Evolutionary conservation across 2,797 vertebrate genomes (phyloP), one percentile per base, ranked within the genome.

Genomic region (Tragelaphus oryx): DNA sequence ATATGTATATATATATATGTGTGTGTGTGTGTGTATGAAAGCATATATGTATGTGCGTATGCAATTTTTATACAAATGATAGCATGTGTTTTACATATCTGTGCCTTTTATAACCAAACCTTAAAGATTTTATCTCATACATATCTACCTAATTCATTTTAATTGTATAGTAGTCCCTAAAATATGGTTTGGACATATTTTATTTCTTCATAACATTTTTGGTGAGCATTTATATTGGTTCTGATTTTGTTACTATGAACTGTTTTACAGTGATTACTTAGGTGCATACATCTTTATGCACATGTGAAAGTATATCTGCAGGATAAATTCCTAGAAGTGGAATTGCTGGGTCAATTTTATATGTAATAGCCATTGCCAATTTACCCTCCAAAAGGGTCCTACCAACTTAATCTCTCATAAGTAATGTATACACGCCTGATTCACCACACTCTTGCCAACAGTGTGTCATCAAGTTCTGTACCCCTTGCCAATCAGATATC

Each of bases 261-360:
- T 80, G 44, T 91, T 81, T 24, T 74, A 2, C 1, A 74, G 6
- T 89, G 24, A 86, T 87, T 92, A 79, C 57, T 92, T 79, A 76
- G 3, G 28, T 84, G 20, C 8, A 68, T 91, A 84, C 59, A 92
- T 82, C 33, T 62, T 74, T 89, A 37, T 79, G 20, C 13, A 88
- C 33, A 87, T 37, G 0, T 91, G 22, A 48, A 92, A 80, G 37
- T 71, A 71, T 48, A 57, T 44, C 14, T 81, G 22, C 11, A 60
- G 65, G 22, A 74, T 75, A 54, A 74, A 89, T 89, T 82, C 9
- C 37, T 87, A 93, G 33, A 91, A 90, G 60, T 90, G 37, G 17
- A 95, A 87, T 88, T 76, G 3, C 33, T 91, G 22, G 22, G 41
- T 83, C 75, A 95, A 71, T 93, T 74, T 93, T 93, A 55, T 60